Evolutionary conservation across 2,113 vertebrate species (phyloP), one percentile per base, ranked within the genome.

Genomic region (Passer montanus): DNA sequence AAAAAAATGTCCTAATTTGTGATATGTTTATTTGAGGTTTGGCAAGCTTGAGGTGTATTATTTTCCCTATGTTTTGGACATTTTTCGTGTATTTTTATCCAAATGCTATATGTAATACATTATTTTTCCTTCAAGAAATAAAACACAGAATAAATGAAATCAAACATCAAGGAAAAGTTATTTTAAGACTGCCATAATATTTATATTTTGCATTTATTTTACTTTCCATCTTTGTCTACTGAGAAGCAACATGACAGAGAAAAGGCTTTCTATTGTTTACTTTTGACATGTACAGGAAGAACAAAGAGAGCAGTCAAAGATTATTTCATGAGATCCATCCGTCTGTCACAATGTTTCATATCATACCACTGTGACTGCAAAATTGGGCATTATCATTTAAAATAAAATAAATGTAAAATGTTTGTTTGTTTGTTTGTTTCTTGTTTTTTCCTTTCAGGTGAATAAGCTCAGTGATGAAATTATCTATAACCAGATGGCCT

Each of bases 201-300:
- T 94, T 89, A 37, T 84, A 53, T 92, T 90, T 92, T 80, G 21
- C 35, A 93, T 49, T 95, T 95, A 91, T 90, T 95, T 82, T 73
- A 35, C 74, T 95, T 93, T 76, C 59, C 49, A 19, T 96, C 70
- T 91, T 94, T 91, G 91, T 86, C 35, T 87, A 49, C 46, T 77
- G 43, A 95, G 44, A 92, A 15, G 28, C 79, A 96, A 79, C 59
- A 90, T 83, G 89, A 93, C 96, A 96, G 72, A 94, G 84, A 94
- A 97, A 97, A 96, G 79, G 41, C 35, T 91, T 94, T 93, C 92
- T 95, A 89, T 97, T 98, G 92, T 97, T 98, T 97, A 96, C 91
- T 93, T 97, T 90, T 81, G 95, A 96, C 76, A 93, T 0, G 1
- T 95, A 96, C 72, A 93, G 80, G 64, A 92, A 95, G 72, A 97